Evolutionary conservation across 1,140 invertebrate species (phyloP), one percentile per base, ranked within the genome.

Genomic region (Metopolophium dirhodum): DNA sequence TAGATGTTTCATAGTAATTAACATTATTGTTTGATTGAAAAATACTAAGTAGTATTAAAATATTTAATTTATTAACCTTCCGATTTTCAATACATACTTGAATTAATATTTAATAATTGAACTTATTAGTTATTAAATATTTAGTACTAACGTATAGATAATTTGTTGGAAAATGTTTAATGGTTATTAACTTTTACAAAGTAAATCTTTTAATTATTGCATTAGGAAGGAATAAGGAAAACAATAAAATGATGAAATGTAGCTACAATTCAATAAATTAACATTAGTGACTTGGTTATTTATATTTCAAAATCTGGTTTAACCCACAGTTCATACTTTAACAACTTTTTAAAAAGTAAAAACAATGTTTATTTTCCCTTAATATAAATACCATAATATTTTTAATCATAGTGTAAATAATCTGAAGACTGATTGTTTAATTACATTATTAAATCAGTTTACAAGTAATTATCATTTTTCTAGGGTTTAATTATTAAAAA

Each of bases 281-380:
- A 86, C 35, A 26, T 93, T 86, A 85, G 91, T 93, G 91, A 93
- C 91, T 91, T 83, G 49, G 82, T 54, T 93, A 35, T 83, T 85
- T 93, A 93, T 93, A 93, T 93, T 93, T 93, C 77, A 93, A 93
- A 86, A 93, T 85, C 68, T 86, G 77, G 26, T 83, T 86, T 23
- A 93, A 93, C 91, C 91, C 82, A 86, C 57, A 54, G 49, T 51
- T 83, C 90, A 85, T 90, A 85, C 23, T 54, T 85, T 93, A 85
- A 93, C 82, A 93, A 93, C 82, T 93, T 90, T 83, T n/a, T 85
- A 92, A 83, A 92, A 93, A 85, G 77, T 85, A 85, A 93, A 93
- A 93, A 93, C 82, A 93, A 85, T 85, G 35, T 54, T 93, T 93
- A 61, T 93, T 85, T 93, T 93, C 85, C 49, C 45, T 93, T 86